Percentiles rank a stretch among this genome's conserved stretches.
phyloP scores from a whole-genome alignment of 2,797 vertebrate species.

The Psittacula derbiana region DNA sequence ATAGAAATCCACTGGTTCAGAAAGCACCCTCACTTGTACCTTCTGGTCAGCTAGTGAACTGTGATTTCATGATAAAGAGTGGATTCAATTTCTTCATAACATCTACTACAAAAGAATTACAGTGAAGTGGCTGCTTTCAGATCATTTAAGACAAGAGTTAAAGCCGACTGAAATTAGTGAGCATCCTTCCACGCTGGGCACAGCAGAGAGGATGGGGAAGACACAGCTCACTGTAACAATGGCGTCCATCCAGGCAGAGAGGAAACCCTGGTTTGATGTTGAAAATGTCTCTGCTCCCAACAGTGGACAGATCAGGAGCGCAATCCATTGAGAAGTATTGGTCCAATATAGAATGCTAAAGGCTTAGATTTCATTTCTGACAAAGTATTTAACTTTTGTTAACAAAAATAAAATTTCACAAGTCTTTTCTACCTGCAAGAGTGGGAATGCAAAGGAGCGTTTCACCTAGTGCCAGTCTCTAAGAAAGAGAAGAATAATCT shows the following conservation, averaged over 20 bases:
- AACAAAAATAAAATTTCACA: not conserved
- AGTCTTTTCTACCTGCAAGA: not conserved
- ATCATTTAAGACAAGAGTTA: not conserved
- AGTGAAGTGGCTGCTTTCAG: not conserved
- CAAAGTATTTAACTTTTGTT: not conserved
- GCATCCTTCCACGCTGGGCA: not conserved
- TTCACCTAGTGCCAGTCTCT: not conserved
- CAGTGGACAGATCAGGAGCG: not conserved
- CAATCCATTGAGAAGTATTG: not conserved
- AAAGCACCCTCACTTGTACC: not conserved
- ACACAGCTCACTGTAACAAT: not conserved
- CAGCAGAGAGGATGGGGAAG: not conserved
- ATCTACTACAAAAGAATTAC: not conserved
- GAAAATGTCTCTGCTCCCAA: not conserved
- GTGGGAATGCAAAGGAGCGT: rapidly evolving
- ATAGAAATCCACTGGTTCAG: not conserved
- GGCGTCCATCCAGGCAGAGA: not conserved
- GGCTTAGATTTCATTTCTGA: not conserved
- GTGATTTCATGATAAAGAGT: not conserved
- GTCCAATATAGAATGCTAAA: not conserved
- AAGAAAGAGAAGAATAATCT: not conserved
- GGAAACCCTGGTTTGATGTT: not conserved
- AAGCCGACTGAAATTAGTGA: not conserved
- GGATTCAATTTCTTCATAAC: not conserved
- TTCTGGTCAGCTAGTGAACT: not conserved